A percentile compares a stretch with the other conserved stretches of the same genome.
phyloP scores from a whole-genome alignment of 2,113 vertebrate species.

The Penelope pileata region DNA sequence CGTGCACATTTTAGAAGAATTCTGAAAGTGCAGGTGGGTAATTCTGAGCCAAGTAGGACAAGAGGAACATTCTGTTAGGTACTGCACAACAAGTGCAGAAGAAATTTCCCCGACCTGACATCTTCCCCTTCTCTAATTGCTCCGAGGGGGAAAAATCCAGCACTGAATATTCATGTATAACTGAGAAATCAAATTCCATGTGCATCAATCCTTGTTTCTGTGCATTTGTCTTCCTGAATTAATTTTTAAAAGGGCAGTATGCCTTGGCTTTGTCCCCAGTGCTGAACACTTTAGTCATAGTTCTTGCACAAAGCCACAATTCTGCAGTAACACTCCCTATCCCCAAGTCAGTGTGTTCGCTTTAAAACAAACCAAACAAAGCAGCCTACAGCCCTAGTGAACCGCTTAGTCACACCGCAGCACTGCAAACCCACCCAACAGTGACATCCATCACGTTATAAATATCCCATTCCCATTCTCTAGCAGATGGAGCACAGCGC shows the following conservation, averaged over 20 bases:
- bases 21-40: neutral
- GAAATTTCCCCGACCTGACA: neutral
- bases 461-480: constrained; percentile 54
- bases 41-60: neutral
- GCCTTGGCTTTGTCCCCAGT: neutral
- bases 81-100: fast-evolving
- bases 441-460: constrained; percentile 57
- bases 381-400: neutral
- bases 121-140: neutral
- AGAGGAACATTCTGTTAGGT: neutral
- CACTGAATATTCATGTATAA: neutral
- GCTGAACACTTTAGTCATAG: neutral
- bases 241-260: neutral
- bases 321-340: neutral
- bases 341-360: neutral
- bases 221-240: neutral
- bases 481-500: constrained; percentile 64
- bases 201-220: neutral
- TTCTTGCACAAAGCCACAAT: neutral
- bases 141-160: neutral
- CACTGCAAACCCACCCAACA: constrained; percentile 42
- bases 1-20: neutral
- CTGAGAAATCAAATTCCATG: neutral
- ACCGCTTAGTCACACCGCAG: neutral
- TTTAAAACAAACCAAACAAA: neutral